Conservation (phyloP, 2,113 vertebrate genomes). For the Myocastor coypus region DNA sequence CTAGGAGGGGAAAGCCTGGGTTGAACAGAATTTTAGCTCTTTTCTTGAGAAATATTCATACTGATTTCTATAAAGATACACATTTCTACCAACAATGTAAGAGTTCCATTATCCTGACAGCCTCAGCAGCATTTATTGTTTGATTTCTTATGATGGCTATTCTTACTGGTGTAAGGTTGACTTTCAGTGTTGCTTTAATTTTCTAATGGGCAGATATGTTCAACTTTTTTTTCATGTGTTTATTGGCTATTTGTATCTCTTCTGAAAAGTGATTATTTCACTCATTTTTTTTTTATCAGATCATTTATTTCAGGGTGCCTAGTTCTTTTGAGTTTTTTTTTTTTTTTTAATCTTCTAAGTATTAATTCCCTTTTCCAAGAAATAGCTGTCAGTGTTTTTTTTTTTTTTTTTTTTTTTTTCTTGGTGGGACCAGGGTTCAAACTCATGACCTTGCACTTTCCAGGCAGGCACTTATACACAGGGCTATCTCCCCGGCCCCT, state of each 20-base stretch:
- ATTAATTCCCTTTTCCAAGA: not conserved
- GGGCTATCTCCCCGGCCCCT: too few species aligned
- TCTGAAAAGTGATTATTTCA: not conserved
- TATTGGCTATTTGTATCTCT: not conserved
- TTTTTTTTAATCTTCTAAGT: not conserved
- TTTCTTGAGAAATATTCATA: not conserved
- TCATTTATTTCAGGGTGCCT: not conserved
- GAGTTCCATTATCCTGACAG: not conserved
- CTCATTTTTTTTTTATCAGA: not conserved
- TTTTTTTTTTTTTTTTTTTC: too few species aligned
- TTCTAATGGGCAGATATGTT: not conserved
- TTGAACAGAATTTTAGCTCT: not conserved
- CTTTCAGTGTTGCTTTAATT: not conserved
- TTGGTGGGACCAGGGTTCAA: too few species aligned
- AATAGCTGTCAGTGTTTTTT: too few species aligned
- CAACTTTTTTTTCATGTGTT: not conserved
- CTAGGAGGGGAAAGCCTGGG: too few species aligned
- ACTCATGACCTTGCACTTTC: too few species aligned
- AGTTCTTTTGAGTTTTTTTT: not conserved
- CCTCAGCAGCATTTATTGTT: not conserved
- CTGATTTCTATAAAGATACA: not conserved
- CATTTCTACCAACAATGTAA: not conserved
- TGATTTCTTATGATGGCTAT: not conserved
- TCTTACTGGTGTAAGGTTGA: not conserved
- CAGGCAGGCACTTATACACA: too few species aligned